Evolutionary conservation across 2,113 vertebrate genomes (phyloP).

Genomic region (Diphyllodes magnificus): DNA sequence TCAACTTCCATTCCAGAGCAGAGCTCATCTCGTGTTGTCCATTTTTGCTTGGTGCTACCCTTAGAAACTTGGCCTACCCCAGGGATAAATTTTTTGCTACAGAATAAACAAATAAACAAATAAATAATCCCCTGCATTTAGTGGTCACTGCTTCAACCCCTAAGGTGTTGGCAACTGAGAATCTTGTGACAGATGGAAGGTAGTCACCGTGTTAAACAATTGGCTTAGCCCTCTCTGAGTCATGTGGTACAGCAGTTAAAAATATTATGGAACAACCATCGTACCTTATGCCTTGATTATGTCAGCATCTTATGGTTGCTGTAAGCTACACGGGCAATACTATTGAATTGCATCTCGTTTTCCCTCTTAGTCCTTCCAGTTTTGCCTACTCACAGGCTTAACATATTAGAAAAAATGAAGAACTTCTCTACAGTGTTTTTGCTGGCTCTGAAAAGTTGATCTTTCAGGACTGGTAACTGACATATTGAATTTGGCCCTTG

Average conservation of each 20-base stretch:
- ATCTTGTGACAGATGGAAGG: not conserved
- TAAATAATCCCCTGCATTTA: not conserved
- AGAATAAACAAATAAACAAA: not conserved
- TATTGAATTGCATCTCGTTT: not conserved
- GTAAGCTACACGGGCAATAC: not conserved
- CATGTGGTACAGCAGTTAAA: not conserved
- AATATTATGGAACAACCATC: not conserved
- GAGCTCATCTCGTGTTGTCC: not conserved
- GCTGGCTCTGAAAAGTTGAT: slow-evolving; percentile 21
- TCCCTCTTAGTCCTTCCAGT: not conserved
- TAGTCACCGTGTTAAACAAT: not conserved
- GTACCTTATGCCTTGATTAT: not conserved
- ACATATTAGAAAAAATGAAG: not conserved
- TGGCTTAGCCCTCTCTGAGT: not conserved
- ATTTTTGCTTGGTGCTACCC: not conserved
- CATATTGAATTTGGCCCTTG: slow-evolving; percentile 63
- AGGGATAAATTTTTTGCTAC: not conserved
- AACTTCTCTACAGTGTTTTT: not conserved
- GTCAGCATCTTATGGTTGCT: not conserved
- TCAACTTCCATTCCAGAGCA: not conserved
- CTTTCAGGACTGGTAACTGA: slow-evolving; percentile 31
- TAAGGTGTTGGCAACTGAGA: not conserved
- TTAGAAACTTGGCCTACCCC: not conserved
- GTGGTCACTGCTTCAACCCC: not conserved
- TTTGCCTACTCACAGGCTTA: not conserved